Base-by-base conservation (phyloP, 23 tunicate genomes). In the Oikopleura vanhoeffeni region DNA sequence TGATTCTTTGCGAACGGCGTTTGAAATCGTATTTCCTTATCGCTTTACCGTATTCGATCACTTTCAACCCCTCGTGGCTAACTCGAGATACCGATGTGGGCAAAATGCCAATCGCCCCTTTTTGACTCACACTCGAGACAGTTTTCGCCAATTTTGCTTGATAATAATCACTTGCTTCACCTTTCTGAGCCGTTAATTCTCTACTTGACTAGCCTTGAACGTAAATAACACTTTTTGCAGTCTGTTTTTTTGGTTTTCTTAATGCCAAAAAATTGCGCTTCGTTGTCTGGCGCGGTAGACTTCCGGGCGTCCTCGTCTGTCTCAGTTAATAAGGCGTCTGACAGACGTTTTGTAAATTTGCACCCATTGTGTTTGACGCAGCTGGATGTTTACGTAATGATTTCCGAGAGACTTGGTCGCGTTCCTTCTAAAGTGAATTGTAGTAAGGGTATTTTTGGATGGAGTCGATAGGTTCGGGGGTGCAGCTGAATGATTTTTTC, bases 51-150 rank as follows among this genome's bases (percentile, higher is more conserved):
- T 86, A 85, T 39, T 89, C 40, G 33, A 71, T 71, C 27, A 83
- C 57, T 13, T 40, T n/a, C 24, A 41, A 83, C 24, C 34, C 40
- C 40, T 0, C 83, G n/a, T n/a, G n/a, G 34, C n/a, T n/a, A n/a
- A n/a, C n/a, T n/a, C n/a, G n/a, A n/a, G n/a, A n/a, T n/a, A n/a
- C n/a, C 4, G 85, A 39, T 3, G 88, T 89, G 1, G 98, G 98
- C 3, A 94, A 84, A 0, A 94, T 88, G 39, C 98, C 98, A n/a
- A 30, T 88, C 76, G 41, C 77, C 41, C 40, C 77, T 88, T 0
- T 76, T 76, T 24, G 90, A 41, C 41, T 90, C 89, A 35, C 92
- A 94, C 87, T 85, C 89, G 85, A 79, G 88, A 95, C 98, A 94
- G 41, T 90, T 92, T 38, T 91, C 85, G 58, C 90, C 88, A 1